phyloP scores from a whole-genome alignment of 2,888 invertebrate genomes.

The Euproctis similis region DNA sequence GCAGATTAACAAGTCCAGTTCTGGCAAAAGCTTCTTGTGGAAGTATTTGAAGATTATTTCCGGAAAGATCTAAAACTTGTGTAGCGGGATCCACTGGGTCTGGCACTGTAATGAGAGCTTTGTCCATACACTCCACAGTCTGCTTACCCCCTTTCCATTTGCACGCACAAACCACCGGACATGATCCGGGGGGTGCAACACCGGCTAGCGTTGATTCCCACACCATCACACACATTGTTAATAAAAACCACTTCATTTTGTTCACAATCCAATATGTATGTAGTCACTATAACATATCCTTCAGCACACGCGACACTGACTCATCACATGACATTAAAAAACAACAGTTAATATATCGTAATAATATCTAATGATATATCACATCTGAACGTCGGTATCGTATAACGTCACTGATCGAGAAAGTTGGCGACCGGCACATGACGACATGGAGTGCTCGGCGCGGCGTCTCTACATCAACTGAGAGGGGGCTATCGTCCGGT shows the following conservation, averaged over 20 bases:
- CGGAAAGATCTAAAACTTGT: constrained; percentile 92
- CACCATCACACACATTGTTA: constrained; percentile 64
- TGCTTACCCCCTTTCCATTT: constrained; percentile 97
- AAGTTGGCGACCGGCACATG: constrained; percentile 78
- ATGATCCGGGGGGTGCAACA: constrained; percentile 75
- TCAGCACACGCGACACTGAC: constrained; percentile 31
- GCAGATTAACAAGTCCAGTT: constrained; percentile 88
- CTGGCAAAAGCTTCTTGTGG: constrained; percentile 88
- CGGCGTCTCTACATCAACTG: constrained; percentile 64
- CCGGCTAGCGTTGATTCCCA: constrained; percentile 57
- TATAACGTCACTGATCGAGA: constrained; percentile 75
- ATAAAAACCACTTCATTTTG: constrained; percentile 69
- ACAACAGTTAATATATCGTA: constrained; percentile 34
- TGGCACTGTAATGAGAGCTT: constrained; percentile 88
- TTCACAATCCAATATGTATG: constrained; percentile 39
- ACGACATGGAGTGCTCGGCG: constrained; percentile 69
- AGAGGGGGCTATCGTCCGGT: constrained; percentile 65
- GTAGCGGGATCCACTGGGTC: constrained; percentile 90
- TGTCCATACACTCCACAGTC: constrained; percentile 92
- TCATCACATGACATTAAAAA: constrained; percentile 22
- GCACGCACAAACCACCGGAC: constrained; percentile 88
- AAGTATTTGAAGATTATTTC: constrained; percentile 89
- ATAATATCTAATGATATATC: constrained; percentile 34
- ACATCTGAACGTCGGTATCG: constrained; percentile 54
- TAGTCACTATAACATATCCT: constrained; percentile 47